phyloP scores from a whole-genome alignment of 2,888 invertebrate genomes.

The Poecilus cupreus region DNA sequence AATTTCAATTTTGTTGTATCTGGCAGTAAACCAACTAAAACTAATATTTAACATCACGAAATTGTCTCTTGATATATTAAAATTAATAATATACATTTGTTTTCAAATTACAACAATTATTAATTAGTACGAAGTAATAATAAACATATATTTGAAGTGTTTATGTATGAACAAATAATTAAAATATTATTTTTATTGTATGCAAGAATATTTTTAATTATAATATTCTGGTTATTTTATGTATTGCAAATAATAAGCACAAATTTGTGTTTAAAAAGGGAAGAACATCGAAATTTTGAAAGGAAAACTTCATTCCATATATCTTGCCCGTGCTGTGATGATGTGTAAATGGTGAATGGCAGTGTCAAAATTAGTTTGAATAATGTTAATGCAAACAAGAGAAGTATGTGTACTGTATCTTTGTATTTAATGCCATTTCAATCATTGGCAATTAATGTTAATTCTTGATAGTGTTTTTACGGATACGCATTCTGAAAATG shows the following conservation, averaged over 20 bases:
- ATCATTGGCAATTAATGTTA: constrained; percentile 34
- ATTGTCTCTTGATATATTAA: not conserved
- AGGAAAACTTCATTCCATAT: constrained; percentile 21
- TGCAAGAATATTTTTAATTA: no score
- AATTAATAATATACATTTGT: not conserved
- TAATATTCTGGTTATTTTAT: no score
- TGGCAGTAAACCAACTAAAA: not conserved
- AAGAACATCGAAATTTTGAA: no score
- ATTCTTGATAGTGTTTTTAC: constrained; percentile 18
- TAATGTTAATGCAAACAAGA: constrained; percentile 50
- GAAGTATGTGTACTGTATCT: constrained; percentile 49
- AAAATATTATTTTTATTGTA: no score
- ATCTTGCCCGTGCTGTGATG: constrained; percentile 20
- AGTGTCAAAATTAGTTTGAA: constrained; percentile 39
- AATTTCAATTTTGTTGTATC: not conserved
- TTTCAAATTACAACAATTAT: no score
- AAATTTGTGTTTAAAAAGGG: no score
- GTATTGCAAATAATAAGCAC: no score
- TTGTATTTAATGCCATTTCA: constrained; percentile 45
- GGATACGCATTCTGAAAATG: constrained; percentile 32
- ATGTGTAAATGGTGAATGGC: constrained; percentile 47
- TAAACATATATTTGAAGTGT: no score
- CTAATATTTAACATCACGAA: not conserved
- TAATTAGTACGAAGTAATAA: no score
- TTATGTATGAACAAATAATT: no score